Evolutionary conservation across 2,113 vertebrate species (phyloP), one percentile per base, ranked within the genome.

Genomic region (Thalassoma bifasciatum): DNA sequence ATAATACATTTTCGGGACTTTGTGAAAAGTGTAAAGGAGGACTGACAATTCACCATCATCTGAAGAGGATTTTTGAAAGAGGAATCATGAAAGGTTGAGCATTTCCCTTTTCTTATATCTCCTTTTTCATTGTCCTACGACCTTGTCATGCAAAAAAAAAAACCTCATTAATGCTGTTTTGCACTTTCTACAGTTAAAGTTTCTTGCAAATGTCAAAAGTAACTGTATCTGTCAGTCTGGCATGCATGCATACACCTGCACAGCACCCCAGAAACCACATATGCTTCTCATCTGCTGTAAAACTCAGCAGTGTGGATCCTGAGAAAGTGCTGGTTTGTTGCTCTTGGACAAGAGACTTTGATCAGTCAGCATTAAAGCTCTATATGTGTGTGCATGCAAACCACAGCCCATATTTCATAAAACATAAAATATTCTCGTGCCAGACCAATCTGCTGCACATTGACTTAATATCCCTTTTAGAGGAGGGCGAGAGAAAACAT

Each of bases 61-160:
- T 51, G n/a, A 65, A 16, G 17, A 54, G 67, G 58, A 57, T 38
- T 47, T 42, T 76, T 47, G 24, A 74, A 23, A 16, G 67, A 72
- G 53, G 75, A 91, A 91, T 62, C 87, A 95, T 95, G 94, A 95
- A 95, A 94, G 94, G 94, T 95, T 92, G 76, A 60, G 19, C 42
- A 8, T 30, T 50, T 17, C 64, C 21, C n/a, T 13, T 61, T 1
- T 14, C 23, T 53, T 59, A 21, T 19, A 23, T 59, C 44, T 19
- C 3, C 46, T 47, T 1, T 2, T 58, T 0, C 51, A 24, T 21
- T 36, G 8, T 61, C 1, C 13, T 37, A n/a, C 19, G 26, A 2
- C 2, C 0, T 53, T 40, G 8, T 26, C 17, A 6, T 66, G 44
- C 44, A 19, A 5, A 44, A 30, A 34, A 63, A n/a, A 21, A 13